Evolutionary conservation across 1,140 invertebrate species (phyloP), one percentile per base, ranked within the genome.

Genomic region (Leptinotarsa texana): DNA sequence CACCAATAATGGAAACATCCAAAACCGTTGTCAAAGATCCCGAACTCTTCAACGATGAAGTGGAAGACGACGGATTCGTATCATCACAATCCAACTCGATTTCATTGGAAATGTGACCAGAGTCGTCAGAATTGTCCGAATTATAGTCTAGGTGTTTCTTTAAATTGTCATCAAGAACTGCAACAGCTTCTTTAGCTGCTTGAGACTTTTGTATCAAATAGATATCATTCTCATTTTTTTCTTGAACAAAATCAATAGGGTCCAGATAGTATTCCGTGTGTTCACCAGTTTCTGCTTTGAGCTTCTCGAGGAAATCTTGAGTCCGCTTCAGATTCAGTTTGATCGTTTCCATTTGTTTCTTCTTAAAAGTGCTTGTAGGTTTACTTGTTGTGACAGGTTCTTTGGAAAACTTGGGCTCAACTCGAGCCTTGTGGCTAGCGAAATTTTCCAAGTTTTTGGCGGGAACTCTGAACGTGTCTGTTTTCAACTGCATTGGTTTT

Each of bases 31-130:
- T 48, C 66, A 75, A 51, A 22, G 78, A 77, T 51, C 74, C 78
- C 1, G 74, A 73, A 75, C 75, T 79, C 11, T 74, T 71, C 49
- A 77, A 62, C 13, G 74, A 75, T 47, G 75, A 74, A 61, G 17
- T 47, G 1, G 51, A n/a, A 57, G 51, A 57, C 13, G 78, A 74
- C 1, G 78, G 77, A 68, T 73, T 72, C 15, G 68, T 15, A 42
- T 79, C 78, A 48, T 79, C 78, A 69, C 78, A 75, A 74, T 79
- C 78, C 62, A 73, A 47, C 21, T 90, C 89, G 78, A 88, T 89
- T 79, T 92, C 91, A 79, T 93, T 93, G 62, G 92, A 93, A 72
- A 92, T 93, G 84, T 93, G 92, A 63, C 92, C 92, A 27, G 92
- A 93, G 83, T 93, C 92, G 80, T 93, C 92, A 51, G 92, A 93